A percentile compares a stretch with the other conserved stretches of the same genome.
phyloP scores from a whole-genome alignment of 2,113 vertebrate species.

The Carassius gibelio region DNA sequence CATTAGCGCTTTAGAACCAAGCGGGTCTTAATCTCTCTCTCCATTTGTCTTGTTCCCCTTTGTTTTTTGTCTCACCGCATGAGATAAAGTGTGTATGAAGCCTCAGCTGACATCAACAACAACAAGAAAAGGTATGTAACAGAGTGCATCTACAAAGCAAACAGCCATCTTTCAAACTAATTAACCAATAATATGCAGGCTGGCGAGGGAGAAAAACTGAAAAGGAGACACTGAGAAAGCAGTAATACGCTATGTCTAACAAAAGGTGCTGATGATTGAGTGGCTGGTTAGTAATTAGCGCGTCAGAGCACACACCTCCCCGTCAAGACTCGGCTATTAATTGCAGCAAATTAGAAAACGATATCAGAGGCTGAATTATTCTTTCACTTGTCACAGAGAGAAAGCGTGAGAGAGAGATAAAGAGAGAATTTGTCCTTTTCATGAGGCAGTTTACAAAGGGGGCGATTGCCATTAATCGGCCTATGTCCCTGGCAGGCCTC shows the following conservation, averaged over 20 bases:
- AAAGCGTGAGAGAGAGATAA: constrained; percentile 57
- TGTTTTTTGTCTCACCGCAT: constrained; percentile 44
- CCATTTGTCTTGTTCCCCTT: constrained; percentile 28
- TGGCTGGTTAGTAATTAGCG: constrained; percentile 98
- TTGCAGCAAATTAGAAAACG: constrained; percentile 99
- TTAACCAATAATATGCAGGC: constrained; percentile 96
- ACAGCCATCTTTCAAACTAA: constrained; percentile 98
- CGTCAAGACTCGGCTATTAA: constrained; percentile 95
- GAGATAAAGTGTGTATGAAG: constrained; percentile 85
- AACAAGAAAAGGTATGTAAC: constrained; percentile 73
- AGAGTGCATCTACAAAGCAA: constrained; percentile 85
- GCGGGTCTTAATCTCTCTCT: constrained; percentile 82
- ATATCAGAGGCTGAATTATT: constrained; percentile 98
- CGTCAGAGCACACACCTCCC: constrained; percentile 94
- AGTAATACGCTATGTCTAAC: constrained; percentile 93
- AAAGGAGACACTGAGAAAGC: constrained; percentile 65
- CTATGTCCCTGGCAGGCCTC: constrained; percentile 70
- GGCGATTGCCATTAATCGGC: constrained; percentile 85
- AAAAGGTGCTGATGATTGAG: constrained; percentile 99
- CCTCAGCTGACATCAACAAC: constrained; percentile 19
- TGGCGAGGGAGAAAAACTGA: constrained; percentile 71
- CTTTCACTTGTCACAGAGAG: constrained; percentile 91
- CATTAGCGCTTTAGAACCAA: constrained; percentile 87
- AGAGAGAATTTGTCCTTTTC: constrained; percentile 84
- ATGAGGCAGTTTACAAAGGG: constrained; percentile 86